Conservation (phyloP, 37 sponge, comb jelly and placozoan genomes). For the Beroe forskalii region DNA sequence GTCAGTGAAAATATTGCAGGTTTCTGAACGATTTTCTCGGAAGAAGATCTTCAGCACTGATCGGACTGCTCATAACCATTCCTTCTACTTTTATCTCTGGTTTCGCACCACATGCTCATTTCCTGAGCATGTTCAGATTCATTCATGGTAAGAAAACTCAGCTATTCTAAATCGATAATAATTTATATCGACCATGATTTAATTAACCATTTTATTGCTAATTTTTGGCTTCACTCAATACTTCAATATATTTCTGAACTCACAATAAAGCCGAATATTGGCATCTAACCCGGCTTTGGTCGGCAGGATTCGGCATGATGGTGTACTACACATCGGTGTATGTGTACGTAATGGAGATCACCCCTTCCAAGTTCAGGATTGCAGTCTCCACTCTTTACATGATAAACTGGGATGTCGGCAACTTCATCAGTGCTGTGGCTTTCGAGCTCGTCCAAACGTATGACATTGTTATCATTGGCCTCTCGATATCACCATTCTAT, state of each 20-base stretch:
- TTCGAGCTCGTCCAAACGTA: background rate
- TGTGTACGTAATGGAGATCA: constrained; percentile 2
- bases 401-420: background rate
- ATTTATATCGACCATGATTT: too few species aligned
- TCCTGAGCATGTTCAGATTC: background rate
- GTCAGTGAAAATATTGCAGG: too few species aligned
- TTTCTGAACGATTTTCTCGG: background rate
- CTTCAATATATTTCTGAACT: too few species aligned
- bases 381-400: constrained; percentile 14
- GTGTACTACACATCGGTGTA: constrained; percentile 33
- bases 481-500: too few species aligned
- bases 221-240: too few species aligned
- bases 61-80: background rate
- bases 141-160: constrained; percentile 9
- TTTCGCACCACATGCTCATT: background rate
- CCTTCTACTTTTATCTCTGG: background rate
- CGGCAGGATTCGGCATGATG: background rate
- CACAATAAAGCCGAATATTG: too few species aligned
- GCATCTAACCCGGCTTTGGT: too few species aligned
- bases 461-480: too few species aligned
- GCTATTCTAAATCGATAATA: too few species aligned
- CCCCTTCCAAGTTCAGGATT: background rate
- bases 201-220: too few species aligned
- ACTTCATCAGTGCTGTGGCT: background rate
- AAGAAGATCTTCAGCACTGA: constrained; percentile 15